Base-by-base conservation (phyloP, 2,888 invertebrate genomes). In the Mythimna albipuncta region DNA sequence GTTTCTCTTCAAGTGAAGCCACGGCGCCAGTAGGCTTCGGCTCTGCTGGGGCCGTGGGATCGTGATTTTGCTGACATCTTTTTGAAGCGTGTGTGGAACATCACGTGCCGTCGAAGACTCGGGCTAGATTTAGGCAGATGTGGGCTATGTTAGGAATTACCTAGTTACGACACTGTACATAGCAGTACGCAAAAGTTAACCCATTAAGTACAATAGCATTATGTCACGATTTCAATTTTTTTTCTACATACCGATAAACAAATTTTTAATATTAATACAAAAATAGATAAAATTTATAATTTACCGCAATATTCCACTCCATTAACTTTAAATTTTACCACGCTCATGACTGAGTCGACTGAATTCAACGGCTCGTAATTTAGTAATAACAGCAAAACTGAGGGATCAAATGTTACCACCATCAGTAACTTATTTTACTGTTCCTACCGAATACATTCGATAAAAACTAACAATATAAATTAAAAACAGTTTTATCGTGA, bases 301-400 rank as follows among this genome's bases (percentile, higher is more conserved):
- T 77, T 83, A 85, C 87, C 87, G 47, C 74, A 52, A 63, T 64
- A 61, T 41, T 81, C 73, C 16, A 41, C 41, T 7, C 82, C 83
- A 62, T 87, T 87, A 6, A 87, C 71, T 75, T 73, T 84, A 65
- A 87, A 82, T 57, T 67, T 76, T 4, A 87, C 68, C n/a, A 41
- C 58, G 16, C 32, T 70, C 85, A 84, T 85, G 35, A 32, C 61
- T 69, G 35, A n/a, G 32, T n/a, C 54, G 64, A 62, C 61, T 58
- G 3, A 32, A 57, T 74, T 16, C 50, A 61, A 26, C 52, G 41
- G 26, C 52, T 47, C 13, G 21, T 26, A 35, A 59, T 47, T 9
- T 26, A 38, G 2, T 59, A 63, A 61, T 77, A 67, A 50, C 47
- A 21, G 1, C 13, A 19, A 26, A 19, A 11, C 21, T 26, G n/a